A percentile compares a stretch with the other conserved stretches of the same genome.
Evolutionary conservation across 2,888 invertebrate genomes (phyloP).

Genomic region (Diarsia dahlii): DNA sequence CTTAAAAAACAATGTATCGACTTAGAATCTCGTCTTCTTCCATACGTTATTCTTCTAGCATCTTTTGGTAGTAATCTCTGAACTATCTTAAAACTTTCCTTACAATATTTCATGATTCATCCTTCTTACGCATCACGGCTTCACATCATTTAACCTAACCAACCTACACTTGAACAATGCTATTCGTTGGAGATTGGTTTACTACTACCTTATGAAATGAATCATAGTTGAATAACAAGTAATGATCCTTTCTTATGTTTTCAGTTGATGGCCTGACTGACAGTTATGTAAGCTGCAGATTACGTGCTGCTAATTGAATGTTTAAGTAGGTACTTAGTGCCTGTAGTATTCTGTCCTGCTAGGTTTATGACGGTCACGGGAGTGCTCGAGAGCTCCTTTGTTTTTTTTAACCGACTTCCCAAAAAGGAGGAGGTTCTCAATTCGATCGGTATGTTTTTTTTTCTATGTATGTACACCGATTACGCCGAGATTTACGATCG

Average conservation of each 20-base stretch:
- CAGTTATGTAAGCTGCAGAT: slow-evolving; percentile 2
- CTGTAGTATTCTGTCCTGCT: not conserved
- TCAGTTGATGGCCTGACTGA: slow-evolving; percentile 20
- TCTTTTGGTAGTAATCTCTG: not conserved
- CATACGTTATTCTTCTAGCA: not conserved
- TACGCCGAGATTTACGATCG: no score
- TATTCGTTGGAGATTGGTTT: not conserved
- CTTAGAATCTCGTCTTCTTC: not conserved
- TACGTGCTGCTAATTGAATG: slow-evolving; percentile 17
- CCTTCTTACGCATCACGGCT: not conserved
- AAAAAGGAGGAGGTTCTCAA: no score
- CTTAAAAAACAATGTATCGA: not conserved
- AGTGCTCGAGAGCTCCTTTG: not conserved
- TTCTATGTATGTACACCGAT: no score
- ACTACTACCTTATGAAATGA: not conserved
- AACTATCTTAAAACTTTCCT: not conserved
- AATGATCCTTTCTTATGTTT: slow-evolving; percentile 3
- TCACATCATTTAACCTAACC: not conserved
- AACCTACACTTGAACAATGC: not conserved
- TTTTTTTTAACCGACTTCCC: no score
- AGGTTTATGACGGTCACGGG: not conserved
- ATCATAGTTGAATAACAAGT: not conserved
- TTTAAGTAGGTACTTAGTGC: not conserved
- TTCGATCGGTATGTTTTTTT: no score
- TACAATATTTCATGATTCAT: not conserved